These are phyloP conservation scores for Drosophila biarmipes DNA, from an alignment of 1,140 invertebrate genomes.

Conservation along the genomic window DNA sequence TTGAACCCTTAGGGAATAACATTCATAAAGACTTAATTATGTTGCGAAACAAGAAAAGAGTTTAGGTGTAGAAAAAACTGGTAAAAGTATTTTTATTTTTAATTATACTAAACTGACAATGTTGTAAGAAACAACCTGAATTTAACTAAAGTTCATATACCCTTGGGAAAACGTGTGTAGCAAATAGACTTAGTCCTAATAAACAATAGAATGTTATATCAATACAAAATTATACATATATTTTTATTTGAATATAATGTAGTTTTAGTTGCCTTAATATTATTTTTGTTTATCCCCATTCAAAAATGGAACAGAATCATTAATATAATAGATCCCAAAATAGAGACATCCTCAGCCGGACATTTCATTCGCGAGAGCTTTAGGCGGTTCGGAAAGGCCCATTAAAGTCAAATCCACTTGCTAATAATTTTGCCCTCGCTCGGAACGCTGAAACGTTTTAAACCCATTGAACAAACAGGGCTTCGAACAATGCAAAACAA, in stretches of 20 bases:
- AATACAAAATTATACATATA: neutral
- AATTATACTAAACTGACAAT: too few relatives aligned
- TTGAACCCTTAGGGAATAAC: too few relatives aligned
- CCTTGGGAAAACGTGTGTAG: too few relatives aligned
- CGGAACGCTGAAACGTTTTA: slow-evolving; percentile 26
- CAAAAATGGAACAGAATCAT: neutral
- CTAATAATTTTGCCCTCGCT: slow-evolving; percentile 34
- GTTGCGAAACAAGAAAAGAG: too few relatives aligned
- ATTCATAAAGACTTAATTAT: too few relatives aligned
- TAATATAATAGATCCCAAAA: neutral
- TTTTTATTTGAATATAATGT: too few relatives aligned
- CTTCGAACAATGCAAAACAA: slow-evolving; percentile 27
- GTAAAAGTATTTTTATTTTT: too few relatives aligned
- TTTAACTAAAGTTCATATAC: too few relatives aligned
- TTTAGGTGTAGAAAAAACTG: too few relatives aligned
- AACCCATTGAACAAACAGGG: slow-evolving; percentile 33
- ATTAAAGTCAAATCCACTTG: slow-evolving; percentile 30
- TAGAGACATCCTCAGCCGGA: neutral
- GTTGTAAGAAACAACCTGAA: too few relatives aligned
- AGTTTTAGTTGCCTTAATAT: too few relatives aligned
- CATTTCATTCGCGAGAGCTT: slow-evolving; percentile 14
- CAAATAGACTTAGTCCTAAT: neutral
- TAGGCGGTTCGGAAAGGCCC: slow-evolving; percentile 12
- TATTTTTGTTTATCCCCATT: too few relatives aligned
- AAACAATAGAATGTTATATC: neutral